These are phyloP conservation scores for Campoplex capitator DNA, from an alignment of 2,888 invertebrate genomes.

Conservation along the genomic window DNA sequence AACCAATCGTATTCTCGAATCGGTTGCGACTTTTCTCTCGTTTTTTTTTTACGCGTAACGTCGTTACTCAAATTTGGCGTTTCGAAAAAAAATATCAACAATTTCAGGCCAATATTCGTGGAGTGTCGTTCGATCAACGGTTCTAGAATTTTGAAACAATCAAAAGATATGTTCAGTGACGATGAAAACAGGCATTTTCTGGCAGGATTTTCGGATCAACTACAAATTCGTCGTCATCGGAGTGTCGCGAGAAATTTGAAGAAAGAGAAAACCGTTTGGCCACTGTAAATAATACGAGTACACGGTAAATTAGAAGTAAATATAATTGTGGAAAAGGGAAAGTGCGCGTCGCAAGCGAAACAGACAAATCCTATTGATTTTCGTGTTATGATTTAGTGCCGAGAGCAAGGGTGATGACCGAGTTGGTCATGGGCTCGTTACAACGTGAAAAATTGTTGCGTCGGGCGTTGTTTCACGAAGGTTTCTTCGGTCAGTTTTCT, in stretches of 20 bases:
- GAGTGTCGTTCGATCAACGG: too few species aligned
- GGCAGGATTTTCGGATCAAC: not conserved
- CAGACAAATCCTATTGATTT: slow-evolving; percentile 25
- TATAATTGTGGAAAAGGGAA: slow-evolving; percentile 9
- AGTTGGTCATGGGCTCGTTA: slow-evolving; percentile 60
- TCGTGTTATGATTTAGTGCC: slow-evolving; percentile 71
- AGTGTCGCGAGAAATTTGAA: not conserved
- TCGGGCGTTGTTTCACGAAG: not conserved
- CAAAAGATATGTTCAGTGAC: not conserved
- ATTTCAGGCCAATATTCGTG: too few species aligned
- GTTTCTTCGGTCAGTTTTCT: slow-evolving; percentile 10
- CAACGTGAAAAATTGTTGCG: slow-evolving; percentile 58
- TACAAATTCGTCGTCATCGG: not conserved
- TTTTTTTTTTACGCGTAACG: slow-evolving; percentile 8
- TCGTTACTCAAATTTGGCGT: not conserved
- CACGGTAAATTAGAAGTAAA: not conserved
- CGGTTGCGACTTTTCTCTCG: slow-evolving; percentile 46
- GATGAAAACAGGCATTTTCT: not conserved
- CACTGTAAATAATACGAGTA: not conserved
- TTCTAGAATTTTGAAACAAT: not conserved
- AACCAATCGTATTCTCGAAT: slow-evolving; percentile 58
- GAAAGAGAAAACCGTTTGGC: not conserved
- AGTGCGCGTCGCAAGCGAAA: not conserved
- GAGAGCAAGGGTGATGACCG: slow-evolving; percentile 61
- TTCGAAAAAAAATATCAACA: not conserved